Evolutionary conservation across 2,888 invertebrate species (phyloP).

Genomic region (Drosophila glabriapex): DNA sequence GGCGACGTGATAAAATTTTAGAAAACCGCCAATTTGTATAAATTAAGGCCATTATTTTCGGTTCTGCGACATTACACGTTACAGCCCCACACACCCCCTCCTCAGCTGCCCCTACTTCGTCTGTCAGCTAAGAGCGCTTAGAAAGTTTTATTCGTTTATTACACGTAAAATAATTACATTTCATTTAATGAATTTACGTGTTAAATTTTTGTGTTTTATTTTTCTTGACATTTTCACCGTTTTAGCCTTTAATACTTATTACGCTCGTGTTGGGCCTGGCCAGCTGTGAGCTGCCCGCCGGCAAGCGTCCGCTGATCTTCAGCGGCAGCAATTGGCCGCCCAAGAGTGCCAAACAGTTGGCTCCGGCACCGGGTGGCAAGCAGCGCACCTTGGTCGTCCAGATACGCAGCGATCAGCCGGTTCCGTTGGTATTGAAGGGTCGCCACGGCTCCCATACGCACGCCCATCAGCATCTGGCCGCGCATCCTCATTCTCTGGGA

Average conservation of each 20-base stretch:
- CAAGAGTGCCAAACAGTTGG: conserved; percentile 74
- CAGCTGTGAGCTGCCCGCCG: conserved; percentile 70
- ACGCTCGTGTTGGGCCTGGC: conserved; percentile 61
- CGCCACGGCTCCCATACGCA: conserved; percentile 64
- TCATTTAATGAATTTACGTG: conserved; percentile 35
- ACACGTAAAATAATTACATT: conserved; percentile 45
- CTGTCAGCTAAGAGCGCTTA: conserved; percentile 39
- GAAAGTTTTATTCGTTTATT: conserved; percentile 58
- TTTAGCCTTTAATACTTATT: conserved; percentile 54
- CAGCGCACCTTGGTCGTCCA: conserved; percentile 83
- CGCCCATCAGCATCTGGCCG: conserved; percentile 44
- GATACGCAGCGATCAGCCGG: conserved; percentile 84
- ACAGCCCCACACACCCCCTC: not conserved
- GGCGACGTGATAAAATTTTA: conserved; percentile 81
- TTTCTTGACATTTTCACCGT: conserved; percentile 37
- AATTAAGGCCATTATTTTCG: conserved; percentile 72
- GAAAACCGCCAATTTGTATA: conserved; percentile 75
- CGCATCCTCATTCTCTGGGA: conserved; percentile 21
- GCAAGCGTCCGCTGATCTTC: conserved; percentile 75
- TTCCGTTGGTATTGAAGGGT: conserved; percentile 83
- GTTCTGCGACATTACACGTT: conserved; percentile 49
- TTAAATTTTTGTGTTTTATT: conserved; percentile 16
- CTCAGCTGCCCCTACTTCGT: not conserved
- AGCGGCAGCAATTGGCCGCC: conserved; percentile 77
- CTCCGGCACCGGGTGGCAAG: conserved; percentile 56